Conservation (phyloP, 2,888 invertebrate species). For the Corythucha ciliata region DNA sequence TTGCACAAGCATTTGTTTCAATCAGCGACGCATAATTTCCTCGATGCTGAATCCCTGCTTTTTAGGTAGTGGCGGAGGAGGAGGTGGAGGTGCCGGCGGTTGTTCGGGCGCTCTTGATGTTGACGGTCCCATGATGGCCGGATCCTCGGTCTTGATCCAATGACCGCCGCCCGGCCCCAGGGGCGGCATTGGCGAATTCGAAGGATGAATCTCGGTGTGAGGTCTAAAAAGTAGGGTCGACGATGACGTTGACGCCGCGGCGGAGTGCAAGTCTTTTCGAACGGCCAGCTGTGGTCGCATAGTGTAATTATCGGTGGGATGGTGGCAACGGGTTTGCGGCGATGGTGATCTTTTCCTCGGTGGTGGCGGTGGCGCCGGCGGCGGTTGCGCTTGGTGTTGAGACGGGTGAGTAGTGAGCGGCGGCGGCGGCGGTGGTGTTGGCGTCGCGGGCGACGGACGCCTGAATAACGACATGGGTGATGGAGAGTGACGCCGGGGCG, state of each 20-base stretch:
- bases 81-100: slow-evolving; percentile 45
- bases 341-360: slow-evolving; percentile 49
- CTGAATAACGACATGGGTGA: slow-evolving; percentile 40
- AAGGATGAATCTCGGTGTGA: not conserved
- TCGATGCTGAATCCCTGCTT: slow-evolving; percentile 84
- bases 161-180: slow-evolving; percentile 23
- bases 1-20: not conserved
- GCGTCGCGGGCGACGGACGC: no score
- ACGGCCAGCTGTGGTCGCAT: slow-evolving; percentile 71
- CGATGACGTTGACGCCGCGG: slow-evolving; percentile 56
- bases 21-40: slow-evolving; percentile 75
- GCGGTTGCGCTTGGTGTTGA: no score
- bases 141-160: slow-evolving; percentile 24
- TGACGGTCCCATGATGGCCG: slow-evolving; percentile 26
- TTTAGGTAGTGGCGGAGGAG: slow-evolving; percentile 51
- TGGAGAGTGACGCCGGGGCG: slow-evolving; percentile 48
- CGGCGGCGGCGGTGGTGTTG: no score
- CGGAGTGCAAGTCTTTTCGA: slow-evolving; percentile 55
- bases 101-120: slow-evolving; percentile 36
- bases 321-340: slow-evolving; percentile 40
- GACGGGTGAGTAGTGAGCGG: no score
- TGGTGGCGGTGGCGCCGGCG: slow-evolving; percentile 38
- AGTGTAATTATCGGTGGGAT: slow-evolving; percentile 47
- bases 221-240: no score
- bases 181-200: slow-evolving; percentile 15